Conservation (phyloP, 2,797 vertebrate species). For the Heteromormyrus szaboi region DNA sequence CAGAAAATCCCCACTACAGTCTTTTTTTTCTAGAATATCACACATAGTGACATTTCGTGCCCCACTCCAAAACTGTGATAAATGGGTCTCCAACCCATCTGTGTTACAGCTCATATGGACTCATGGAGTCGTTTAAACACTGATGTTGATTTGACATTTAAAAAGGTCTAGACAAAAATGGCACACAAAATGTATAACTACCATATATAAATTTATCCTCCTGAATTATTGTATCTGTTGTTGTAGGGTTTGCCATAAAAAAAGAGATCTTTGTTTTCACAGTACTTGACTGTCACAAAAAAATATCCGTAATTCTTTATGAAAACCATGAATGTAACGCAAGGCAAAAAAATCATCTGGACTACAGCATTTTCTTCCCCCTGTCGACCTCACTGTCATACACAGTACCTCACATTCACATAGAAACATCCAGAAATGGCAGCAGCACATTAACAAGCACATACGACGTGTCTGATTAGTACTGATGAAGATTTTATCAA, state of each 20-base stretch:
- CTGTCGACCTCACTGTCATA: no score
- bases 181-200: not conserved
- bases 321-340: not conserved
- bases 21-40: not conserved
- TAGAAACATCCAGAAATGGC: not conserved
- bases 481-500: not conserved
- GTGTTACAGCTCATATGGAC: not conserved
- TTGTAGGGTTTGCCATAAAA: not conserved
- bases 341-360: not conserved
- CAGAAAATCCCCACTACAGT: not conserved
- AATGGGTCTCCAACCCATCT: not conserved
- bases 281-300: not conserved
- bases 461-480: not conserved
- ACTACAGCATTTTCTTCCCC: not conserved
- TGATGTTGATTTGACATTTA: not conserved
- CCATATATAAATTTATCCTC: not conserved
- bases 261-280: not conserved
- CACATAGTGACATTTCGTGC: not conserved
- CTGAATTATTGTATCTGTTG: not conserved
- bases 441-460: not conserved
- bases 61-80: not conserved
- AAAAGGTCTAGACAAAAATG: not conserved
- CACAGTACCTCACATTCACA: not conserved
- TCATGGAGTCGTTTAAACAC: not conserved
- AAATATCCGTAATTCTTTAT: not conserved